These are phyloP conservation scores for Cyphomyrus plagiostoma DNA, from an alignment of 2,113 vertebrate genomes.

Conservation along the genomic window DNA sequence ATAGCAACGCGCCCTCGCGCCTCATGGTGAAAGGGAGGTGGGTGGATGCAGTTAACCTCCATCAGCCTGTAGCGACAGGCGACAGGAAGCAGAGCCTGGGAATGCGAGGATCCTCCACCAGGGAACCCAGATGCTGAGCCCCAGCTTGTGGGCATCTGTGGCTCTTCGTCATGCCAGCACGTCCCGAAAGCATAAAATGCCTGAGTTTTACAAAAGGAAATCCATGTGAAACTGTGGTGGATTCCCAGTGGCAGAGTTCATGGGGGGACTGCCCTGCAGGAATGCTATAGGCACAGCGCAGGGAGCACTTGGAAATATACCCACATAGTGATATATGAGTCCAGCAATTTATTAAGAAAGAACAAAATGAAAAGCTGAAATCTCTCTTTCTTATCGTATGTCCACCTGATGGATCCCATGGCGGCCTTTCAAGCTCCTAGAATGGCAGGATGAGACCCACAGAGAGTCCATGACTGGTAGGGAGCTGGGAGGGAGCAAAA, in stretches of 20 bases:
- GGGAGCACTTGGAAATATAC: neutral
- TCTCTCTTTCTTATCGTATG: neutral
- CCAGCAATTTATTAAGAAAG: neutral
- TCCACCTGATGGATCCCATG: constrained; percentile 23
- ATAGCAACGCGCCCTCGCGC: constrained; percentile 3
- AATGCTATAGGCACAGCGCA: neutral
- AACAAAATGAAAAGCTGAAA: neutral
- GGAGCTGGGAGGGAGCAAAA: neutral
- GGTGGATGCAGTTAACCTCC: neutral
- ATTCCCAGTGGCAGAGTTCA: neutral
- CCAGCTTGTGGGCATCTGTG: neutral
- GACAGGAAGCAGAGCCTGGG: neutral
- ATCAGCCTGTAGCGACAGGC: neutral
- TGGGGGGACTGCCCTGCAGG: neutral
- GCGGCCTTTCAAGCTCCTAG: neutral
- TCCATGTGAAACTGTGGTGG: neutral
- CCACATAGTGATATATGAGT: neutral
- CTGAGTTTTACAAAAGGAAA: neutral
- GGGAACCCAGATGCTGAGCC: neutral
- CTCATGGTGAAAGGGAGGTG: neutral
- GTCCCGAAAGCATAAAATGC: neutral
- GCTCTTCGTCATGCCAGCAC: neutral
- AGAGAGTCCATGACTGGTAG: neutral
- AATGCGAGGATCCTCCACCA: neutral
- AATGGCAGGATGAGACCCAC: constrained; percentile 18